phyloP scores from a whole-genome alignment of 2,888 invertebrate genomes.

The Tenthredo scrophulariae region DNA sequence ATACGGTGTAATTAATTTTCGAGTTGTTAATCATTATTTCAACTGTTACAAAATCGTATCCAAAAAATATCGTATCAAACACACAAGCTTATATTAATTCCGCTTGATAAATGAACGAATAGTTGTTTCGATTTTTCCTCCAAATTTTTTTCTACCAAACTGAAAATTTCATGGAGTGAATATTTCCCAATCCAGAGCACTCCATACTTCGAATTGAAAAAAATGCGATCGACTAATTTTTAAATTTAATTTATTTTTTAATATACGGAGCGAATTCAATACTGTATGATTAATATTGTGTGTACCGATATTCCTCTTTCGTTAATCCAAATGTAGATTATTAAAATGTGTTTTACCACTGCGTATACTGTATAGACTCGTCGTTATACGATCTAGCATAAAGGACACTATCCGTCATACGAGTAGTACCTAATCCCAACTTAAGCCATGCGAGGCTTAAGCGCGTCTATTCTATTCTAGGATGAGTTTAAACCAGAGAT shows the following conservation, averaged over 20 bases:
- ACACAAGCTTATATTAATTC: too few relatives aligned
- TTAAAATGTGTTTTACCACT: background rate
- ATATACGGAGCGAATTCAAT: background rate
- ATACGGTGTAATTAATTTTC: background rate
- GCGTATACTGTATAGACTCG: background rate
- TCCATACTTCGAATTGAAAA: background rate
- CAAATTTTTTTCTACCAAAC: background rate
- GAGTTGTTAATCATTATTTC: background rate
- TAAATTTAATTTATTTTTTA: background rate
- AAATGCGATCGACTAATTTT: background rate
- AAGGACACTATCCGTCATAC: constrained; percentile 55
- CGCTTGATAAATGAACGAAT: background rate
- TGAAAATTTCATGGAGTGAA: background rate
- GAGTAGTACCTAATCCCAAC: constrained; percentile 65
- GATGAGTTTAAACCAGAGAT: constrained; percentile 69
- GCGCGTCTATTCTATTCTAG: constrained; percentile 67
- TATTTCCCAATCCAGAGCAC: background rate
- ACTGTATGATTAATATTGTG: constrained; percentile 19
- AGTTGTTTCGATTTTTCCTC: background rate
- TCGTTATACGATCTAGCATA: background rate
- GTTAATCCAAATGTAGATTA: background rate
- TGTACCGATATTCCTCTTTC: constrained; percentile 2
- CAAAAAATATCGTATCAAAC: background rate
- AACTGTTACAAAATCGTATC: background rate
- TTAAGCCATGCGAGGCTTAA: constrained; percentile 67